Evolutionary conservation across 2,113 vertebrate genomes (phyloP), one percentile per base, ranked within the genome.

Genomic region (Pseudois nayaur): DNA sequence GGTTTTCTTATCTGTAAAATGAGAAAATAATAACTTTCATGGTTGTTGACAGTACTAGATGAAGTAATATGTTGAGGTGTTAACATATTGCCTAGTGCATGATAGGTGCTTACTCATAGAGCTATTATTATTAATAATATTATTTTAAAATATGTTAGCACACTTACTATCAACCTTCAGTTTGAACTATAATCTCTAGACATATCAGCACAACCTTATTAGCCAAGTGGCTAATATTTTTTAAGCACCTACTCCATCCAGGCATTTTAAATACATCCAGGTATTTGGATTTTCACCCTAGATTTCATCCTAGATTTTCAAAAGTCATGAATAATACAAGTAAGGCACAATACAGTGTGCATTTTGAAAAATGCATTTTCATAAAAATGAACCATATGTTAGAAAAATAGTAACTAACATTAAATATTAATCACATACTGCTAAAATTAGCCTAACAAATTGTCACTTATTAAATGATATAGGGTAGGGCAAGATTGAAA

Each of bases 301-400:
- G 83, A 97, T 94, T 92, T 96, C 33, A 82, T 59, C 10, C 52
- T 45, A 48, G 84, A 97, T 94, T 92, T 95, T 97, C 59, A 89
- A 27, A 79, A 79, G 25, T 52, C 52, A 87, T 95, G 50, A 57
- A 59, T 87, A 87, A 88, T 48, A 6, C 31, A 60, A 43, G 40
- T 43, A 57, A 59, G 31, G 55, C 91, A 85, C 81, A 74, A 54
- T 91, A 50, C 10, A 59, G 13, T 84, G 19, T 89, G 23, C 17
- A 57, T 91, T 91, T 95, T 76, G 59, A 94, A 89, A 89, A 81
- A 33, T 9, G 12, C 27, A 31, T 84, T 95, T 94, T 76, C 50
- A 85, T 31, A 76, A 90, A 95, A 97, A 94, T 81, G 3, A 92
- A 54, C 10, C 67, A 8, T 90, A 19, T 25, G 7, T 90, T 79